A percentile compares a stretch with the other conserved stretches of the same genome.
Conservation (phyloP, 2,888 invertebrate species). For the Drosophila ustulata region DNA sequence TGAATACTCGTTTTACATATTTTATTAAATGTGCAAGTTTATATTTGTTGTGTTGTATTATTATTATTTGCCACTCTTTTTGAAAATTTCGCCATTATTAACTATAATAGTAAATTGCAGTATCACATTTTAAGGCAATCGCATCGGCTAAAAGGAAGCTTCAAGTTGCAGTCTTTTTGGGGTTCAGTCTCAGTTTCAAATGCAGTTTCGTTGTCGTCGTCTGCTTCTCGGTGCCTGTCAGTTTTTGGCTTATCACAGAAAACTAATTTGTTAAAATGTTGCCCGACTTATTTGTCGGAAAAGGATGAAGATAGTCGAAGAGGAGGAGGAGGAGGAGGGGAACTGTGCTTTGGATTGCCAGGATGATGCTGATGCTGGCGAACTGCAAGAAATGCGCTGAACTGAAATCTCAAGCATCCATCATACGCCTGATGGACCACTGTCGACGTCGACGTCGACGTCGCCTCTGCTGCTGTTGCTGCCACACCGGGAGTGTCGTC, state of each 20-base stretch:
- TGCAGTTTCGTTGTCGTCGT: constrained; percentile 4
- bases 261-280: constrained; percentile 81
- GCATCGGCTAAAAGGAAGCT: neutral
- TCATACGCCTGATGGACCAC: constrained; percentile 59
- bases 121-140: neutral
- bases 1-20: no score
- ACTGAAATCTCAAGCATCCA: constrained; percentile 60
- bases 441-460: constrained; percentile 10
- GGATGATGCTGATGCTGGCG: constrained; percentile 27
- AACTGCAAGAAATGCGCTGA: constrained; percentile 35
- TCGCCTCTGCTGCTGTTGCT: neutral
- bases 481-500: neutral
- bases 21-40: no score
- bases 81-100: neutral
- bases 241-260: constrained; percentile 65
- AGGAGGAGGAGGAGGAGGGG: neutral
- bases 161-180: neutral
- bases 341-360: neutral
- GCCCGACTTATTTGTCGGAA: constrained; percentile 64
- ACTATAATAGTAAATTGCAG: neutral
- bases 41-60: no score
- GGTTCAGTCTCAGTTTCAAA: constrained; percentile 1
- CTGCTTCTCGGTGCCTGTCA: constrained; percentile 22
- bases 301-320: neutral
- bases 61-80: neutral